Base-by-base conservation (phyloP, 1,140 invertebrate species). In the Liolophura sinensis region DNA sequence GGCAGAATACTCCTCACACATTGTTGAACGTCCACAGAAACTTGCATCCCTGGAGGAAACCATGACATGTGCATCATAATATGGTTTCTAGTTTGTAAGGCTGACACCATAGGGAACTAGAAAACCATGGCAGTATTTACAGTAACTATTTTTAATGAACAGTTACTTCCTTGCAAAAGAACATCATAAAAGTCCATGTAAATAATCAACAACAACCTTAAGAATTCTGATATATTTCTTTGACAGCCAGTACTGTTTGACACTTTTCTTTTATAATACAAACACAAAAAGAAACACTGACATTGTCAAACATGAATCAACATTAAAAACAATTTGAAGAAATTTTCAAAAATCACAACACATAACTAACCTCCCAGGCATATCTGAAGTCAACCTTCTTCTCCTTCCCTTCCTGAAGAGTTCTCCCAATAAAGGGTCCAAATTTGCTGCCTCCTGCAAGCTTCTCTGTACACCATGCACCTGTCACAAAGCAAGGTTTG, bases 331-430 rank as follows among this genome's bases (percentile, higher is more conserved):
- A 27, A 49, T 56, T 56, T 0, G 48, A 12, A 50, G 20, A 6
- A 56, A 27, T 46, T 60, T 1, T 9, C 22, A 49, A 25, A 57
- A 3, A 20, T n/a, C 1, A 60, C 46, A 14, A 15, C 16, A 46
- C 57, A 15, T 47, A 22, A 69, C 68, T 57, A 62, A 78, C 77
- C 63, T 78, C 73, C 77, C 77, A 78, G n/a, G 76, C 73, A 73
- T 62, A 78, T 67, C 76, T 72, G 57, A 70, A 78, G 60, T 73
- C 71, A 20, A 78, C 31, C 1, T 64, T 59, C 24, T 62, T 65
- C n/a, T 68, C 58, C 27, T 74, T 58, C 22, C 69, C 64, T 60
- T 72, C 62, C 16, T 65, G 50, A 15, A 76, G 69, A n/a, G 75
- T 70, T 52, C 76, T 72, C 46, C 77, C 74, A 46, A 67, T 70